phyloP scores from a whole-genome alignment of 2,113 vertebrate genomes.

The Ophiodon elongatus region DNA sequence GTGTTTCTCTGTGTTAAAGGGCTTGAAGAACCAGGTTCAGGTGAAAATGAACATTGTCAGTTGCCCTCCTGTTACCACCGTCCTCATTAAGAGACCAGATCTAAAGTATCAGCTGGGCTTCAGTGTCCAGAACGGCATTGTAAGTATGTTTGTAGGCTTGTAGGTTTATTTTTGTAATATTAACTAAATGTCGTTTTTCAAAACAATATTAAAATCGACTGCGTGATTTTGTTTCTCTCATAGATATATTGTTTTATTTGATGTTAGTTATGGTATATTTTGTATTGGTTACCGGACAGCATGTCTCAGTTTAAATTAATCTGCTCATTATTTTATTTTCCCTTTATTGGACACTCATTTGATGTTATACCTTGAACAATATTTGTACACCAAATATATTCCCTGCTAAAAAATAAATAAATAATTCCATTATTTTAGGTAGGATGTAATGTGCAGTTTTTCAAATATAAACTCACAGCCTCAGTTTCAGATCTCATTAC shows the following conservation, averaged over 20 bases:
- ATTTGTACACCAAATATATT: slow-evolving; percentile 3
- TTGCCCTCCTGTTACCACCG: slow-evolving; percentile 97
- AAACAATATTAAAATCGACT: background rate
- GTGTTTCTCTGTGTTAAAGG: slow-evolving; percentile 80
- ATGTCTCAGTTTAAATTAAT: slow-evolving; percentile 6
- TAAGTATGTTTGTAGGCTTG: slow-evolving; percentile 81
- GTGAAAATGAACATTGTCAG: slow-evolving; percentile 99
- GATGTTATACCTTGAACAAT: background rate
- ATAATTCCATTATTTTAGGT: slow-evolving; percentile 1
- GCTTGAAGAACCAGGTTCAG: slow-evolving; percentile 97
- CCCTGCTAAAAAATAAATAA: background rate
- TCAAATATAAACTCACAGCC: background rate
- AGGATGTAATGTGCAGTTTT: background rate
- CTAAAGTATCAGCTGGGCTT: slow-evolving; percentile 99
- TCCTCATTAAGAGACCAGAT: slow-evolving; percentile 98
- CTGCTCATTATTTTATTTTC: slow-evolving; percentile 17
- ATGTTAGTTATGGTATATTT: background rate
- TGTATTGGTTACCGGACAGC: background rate
- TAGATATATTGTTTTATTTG: background rate
- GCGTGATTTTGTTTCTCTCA: background rate
- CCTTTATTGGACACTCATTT: background rate
- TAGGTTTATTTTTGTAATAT: background rate
- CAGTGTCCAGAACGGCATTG: slow-evolving; percentile 99
- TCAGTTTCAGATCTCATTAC: background rate
- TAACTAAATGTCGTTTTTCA: background rate